Base-by-base conservation (phyloP, 2,113 vertebrate genomes). In the Chaetorhynchus papuensis region DNA sequence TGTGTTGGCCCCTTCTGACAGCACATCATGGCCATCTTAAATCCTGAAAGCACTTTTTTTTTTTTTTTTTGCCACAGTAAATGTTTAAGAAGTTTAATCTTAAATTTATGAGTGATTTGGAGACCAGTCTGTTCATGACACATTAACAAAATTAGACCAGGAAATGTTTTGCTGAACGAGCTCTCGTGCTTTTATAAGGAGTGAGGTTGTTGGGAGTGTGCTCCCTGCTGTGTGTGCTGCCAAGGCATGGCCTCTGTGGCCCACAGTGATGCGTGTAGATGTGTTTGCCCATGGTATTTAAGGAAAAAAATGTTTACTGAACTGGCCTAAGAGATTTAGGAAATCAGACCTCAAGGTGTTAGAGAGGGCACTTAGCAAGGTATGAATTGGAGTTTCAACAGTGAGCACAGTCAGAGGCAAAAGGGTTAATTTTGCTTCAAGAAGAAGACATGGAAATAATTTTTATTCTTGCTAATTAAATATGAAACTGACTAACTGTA, bases 1-100 rank as follows among this genome's bases (percentile, higher is more conserved):
- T 93, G 80, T 97, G 96, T 93, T 95, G 96, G 96, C 96, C 96
- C 89, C 76, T 94, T 95, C 83, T 96, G 96, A 97, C 94, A 96
- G 92, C 93, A 75, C 78, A 95, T 95, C 94, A 92, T 94, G 96
- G 88, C 88, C 90, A 92, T 94, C 90, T 92, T 75, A 81, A 86
- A 95, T 96, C 93, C 94, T 83, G 71, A 95, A 90, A 86, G 80
- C 90, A 84, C 60, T 78, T 93, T 59, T 66, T 53, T 44, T 33
- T 63, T 52, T 56, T 74, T 83, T 69, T 54, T 39, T 90, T 96
- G 64, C 88, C 52, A 89, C 96, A 9, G 88, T 90, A 95, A 93
- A 92, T 50, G 85, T 77, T 96, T 68, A 90, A 96, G 92, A 97
- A 93, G 83, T 93, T 96, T 92, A 24, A 53, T 93, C 92, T 89